Conservation (phyloP, 2,113 vertebrate species). For the Heliornis fulica region DNA sequence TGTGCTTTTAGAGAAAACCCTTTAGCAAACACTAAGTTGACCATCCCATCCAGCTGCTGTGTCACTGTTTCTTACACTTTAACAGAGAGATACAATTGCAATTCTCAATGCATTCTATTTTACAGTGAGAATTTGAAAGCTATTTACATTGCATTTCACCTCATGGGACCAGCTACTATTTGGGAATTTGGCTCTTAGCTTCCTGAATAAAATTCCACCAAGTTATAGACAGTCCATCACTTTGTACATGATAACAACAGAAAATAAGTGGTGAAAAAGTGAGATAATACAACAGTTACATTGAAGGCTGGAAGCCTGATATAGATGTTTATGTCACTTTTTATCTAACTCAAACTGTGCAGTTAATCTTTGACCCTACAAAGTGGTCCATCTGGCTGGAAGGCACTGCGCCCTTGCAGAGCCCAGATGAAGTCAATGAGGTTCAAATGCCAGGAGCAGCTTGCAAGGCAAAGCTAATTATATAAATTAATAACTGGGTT, state of each 20-base stretch:
- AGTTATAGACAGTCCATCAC: background rate
- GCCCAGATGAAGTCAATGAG: background rate
- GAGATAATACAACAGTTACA: background rate
- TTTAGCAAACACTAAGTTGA: background rate
- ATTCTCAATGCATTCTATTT: background rate
- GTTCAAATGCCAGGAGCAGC: background rate
- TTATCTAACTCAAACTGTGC: background rate
- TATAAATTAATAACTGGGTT: slow-evolving; percentile 1
- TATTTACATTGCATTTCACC: background rate
- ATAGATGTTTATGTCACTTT: background rate
- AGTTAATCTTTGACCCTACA: background rate
- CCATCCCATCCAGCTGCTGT: background rate
- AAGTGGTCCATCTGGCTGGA: background rate
- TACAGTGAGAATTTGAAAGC: background rate
- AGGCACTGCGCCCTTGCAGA: background rate
- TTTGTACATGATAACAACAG: background rate
- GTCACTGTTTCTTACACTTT: background rate
- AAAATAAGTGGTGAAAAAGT: background rate
- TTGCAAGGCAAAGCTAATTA: background rate
- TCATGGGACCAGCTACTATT: background rate
- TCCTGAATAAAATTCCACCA: background rate
- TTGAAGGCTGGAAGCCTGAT: background rate
- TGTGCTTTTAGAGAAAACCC: background rate
- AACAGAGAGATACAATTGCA: background rate
- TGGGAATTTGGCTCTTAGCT: background rate